phyloP scores from a whole-genome alignment of 2,797 vertebrate genomes.

The Darevskia mixta region DNA sequence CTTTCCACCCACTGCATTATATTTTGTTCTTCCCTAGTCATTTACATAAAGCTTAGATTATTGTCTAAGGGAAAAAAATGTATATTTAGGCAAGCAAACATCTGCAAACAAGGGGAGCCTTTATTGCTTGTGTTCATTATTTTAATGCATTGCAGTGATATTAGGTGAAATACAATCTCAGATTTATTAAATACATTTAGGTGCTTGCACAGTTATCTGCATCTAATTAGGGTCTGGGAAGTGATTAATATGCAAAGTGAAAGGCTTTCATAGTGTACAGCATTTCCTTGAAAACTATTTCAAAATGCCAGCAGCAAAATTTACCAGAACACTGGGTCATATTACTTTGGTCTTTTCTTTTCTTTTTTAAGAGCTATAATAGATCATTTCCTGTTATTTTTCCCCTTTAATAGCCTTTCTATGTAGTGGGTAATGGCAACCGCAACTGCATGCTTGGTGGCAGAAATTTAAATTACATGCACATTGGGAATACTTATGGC shows the following conservation, averaged over 20 bases:
- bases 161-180: conserved; percentile 54
- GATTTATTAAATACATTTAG: conserved; percentile 54
- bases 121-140: conserved; percentile 19
- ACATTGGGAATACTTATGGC: not conserved
- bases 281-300: conserved; percentile 49
- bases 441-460: not conserved
- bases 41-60: conserved; percentile 59
- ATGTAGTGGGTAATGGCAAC: not conserved
- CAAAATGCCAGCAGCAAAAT: conserved; percentile 45
- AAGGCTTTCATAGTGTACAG: conserved; percentile 32
- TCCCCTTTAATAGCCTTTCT: not conserved
- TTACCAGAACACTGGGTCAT: conserved; percentile 45
- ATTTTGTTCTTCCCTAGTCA: conserved; percentile 47
- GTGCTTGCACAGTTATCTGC: conserved; percentile 40
- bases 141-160: conserved; percentile 43
- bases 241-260: conserved; percentile 58
- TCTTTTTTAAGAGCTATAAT: not conserved
- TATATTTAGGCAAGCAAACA: conserved; percentile 30
- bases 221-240: conserved; percentile 59
- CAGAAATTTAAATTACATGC: not conserved
- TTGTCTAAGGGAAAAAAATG: conserved; percentile 46
- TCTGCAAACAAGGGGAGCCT: conserved; percentile 38
- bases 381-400: not conserved
- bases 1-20: conserved; percentile 26
- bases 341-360: conserved; percentile 28